A percentile compares a stretch with the other conserved stretches of the same genome.
phyloP scores from a whole-genome alignment of 2,797 vertebrate species.

The Leuciscus waleckii region DNA sequence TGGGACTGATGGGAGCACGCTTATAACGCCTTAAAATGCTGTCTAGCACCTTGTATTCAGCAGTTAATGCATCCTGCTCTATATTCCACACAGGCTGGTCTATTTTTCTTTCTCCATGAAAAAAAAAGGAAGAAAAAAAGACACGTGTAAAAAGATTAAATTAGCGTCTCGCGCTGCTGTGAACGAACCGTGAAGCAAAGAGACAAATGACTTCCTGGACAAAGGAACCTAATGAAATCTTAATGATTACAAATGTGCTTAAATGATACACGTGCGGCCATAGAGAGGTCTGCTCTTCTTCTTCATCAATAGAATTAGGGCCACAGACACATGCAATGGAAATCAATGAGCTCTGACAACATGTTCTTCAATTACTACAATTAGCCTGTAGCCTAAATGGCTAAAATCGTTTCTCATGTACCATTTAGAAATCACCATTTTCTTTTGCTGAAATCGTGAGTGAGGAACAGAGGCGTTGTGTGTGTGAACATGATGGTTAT shows the following conservation, averaged over 20 bases:
- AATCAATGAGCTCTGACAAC: constrained; percentile 57
- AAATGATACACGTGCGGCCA: constrained; percentile 59
- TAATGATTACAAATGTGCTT: constrained; percentile 70
- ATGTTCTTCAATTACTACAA: constrained; percentile 63
- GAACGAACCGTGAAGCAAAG: constrained; percentile 66
- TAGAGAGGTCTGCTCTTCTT: constrained; percentile 68
- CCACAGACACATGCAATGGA: constrained; percentile 51
- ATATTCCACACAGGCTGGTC: not conserved
- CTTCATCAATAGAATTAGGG: constrained; percentile 56
- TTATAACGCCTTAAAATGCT: not conserved
- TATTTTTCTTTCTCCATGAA: constrained; percentile 22
- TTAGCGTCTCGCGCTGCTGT: constrained; percentile 63
- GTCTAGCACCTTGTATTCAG: not conserved
- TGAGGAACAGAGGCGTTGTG: not conserved
- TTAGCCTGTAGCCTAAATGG: constrained; percentile 28
- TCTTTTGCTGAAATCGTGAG: too few species aligned
- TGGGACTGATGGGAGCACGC: not conserved
- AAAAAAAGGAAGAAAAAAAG: too few species aligned
- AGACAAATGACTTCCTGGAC: constrained; percentile 72
- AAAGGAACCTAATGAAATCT: constrained; percentile 59
- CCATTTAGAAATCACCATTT: not conserved
- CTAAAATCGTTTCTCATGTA: not conserved
- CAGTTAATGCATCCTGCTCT: not conserved
- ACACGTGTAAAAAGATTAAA: constrained; percentile 63
- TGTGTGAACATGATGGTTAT: not conserved